Conservation (phyloP, 23 tunicate species). For the Halocynthia roretzi region DNA sequence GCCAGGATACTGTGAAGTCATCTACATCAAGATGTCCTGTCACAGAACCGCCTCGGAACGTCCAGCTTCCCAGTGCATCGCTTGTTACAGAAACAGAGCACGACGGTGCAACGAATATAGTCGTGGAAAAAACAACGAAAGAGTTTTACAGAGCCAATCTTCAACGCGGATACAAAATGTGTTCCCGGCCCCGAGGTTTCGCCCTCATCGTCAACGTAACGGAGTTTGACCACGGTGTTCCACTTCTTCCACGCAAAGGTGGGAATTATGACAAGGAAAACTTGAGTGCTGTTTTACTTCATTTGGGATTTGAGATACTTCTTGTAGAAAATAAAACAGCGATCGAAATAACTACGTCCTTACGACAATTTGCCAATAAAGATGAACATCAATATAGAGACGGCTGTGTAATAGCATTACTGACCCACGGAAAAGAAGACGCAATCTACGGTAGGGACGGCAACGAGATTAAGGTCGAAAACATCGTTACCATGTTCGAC, state of each 20-base stretch:
- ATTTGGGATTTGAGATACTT: constrained; percentile 26
- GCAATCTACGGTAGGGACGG: constrained; percentile 60
- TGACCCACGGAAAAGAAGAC: constrained; percentile 38
- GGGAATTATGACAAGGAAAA: constrained; percentile 37
- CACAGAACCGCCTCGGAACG: too few relatives aligned
- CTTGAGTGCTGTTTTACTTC: constrained; percentile 18
- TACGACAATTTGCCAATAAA: constrained; percentile 21
- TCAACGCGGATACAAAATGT: constrained; percentile 37
- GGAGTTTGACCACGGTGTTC: constrained; percentile 11
- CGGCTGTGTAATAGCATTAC: constrained; percentile 28
- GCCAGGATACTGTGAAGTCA: too few relatives aligned
- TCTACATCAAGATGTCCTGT: too few relatives aligned
- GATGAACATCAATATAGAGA: constrained; percentile 20
- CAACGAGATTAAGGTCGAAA: constrained; percentile 6
- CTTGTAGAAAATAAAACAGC: constrained; percentile 34
- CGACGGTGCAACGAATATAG: constrained; percentile 9
- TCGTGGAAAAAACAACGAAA: constrained; percentile 32
- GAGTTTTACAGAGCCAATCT: constrained; percentile 30
- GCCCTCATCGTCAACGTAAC: constrained; percentile 33
- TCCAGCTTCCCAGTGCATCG: too few relatives aligned
- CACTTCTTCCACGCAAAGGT: constrained; percentile 28
- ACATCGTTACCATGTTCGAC: constrained; percentile 45
- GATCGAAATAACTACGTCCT: constrained; percentile 1
- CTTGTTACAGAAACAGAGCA: neutral
- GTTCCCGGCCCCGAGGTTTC: constrained; percentile 40